phyloP scores from a whole-genome alignment of 1,140 invertebrate species.

The Aleiodes sp. region DNA sequence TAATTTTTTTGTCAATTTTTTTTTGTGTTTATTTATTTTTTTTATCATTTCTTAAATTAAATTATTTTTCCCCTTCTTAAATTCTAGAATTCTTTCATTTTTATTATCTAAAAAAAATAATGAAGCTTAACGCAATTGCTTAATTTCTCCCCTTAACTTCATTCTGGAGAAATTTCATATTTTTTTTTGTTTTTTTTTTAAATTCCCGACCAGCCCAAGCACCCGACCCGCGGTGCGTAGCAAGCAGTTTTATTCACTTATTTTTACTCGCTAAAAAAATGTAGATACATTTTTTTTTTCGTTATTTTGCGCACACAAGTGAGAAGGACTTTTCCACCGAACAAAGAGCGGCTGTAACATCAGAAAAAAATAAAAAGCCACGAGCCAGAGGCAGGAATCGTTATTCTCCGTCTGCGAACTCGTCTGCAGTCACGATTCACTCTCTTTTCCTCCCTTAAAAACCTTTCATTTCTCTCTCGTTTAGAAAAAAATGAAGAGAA shows the following conservation, averaged over 20 bases:
- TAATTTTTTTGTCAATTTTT: constrained; percentile 20
- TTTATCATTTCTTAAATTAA: constrained; percentile 23
- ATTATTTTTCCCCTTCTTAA: constrained; percentile 24
- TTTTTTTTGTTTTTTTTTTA: constrained; percentile 20
- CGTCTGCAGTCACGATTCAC: constrained; percentile 17
- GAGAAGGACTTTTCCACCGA: background rate
- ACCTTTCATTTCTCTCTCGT: background rate
- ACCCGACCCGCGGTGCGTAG: constrained; percentile 60
- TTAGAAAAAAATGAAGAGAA: too few species aligned
- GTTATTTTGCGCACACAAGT: too few species aligned
- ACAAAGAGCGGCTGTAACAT: too few species aligned
- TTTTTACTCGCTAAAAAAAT: background rate
- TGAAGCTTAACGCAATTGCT: too few species aligned
- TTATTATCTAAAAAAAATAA: constrained; percentile 43
- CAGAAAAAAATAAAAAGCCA: constrained; percentile 11
- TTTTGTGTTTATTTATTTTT: constrained; percentile 13
- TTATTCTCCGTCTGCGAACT: constrained; percentile 27
- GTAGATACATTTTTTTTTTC: too few species aligned
- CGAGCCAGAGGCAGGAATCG: constrained; percentile 29
- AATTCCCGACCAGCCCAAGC: constrained; percentile 54
- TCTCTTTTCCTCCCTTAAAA: constrained; percentile 3
- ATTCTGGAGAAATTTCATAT: too few species aligned
- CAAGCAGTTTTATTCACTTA: too few species aligned
- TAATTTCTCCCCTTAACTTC: too few species aligned
- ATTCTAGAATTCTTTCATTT: background rate